phyloP scores from a whole-genome alignment of 2,888 invertebrate genomes.

The Callinectes sapidus region DNA sequence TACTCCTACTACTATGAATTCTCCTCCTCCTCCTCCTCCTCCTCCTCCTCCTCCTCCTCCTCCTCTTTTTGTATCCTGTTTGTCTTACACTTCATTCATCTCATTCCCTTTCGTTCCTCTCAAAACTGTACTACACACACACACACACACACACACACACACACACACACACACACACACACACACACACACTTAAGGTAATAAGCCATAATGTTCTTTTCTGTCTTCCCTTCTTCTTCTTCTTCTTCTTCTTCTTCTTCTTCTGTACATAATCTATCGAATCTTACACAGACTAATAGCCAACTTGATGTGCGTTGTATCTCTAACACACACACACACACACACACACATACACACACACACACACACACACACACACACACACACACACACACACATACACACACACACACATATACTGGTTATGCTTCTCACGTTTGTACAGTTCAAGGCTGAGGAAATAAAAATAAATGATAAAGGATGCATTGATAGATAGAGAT shows the following conservation, averaged over 20 bases:
- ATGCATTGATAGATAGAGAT: not conserved
- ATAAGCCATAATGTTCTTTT: not conserved
- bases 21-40: not conserved
- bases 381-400: no score
- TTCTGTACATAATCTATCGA: not conserved
- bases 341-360: conserved; percentile 9
- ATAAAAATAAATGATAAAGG: not conserved
- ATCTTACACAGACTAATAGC: not conserved
- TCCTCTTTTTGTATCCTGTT: not conserved
- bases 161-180: not conserved
- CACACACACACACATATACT: not conserved
- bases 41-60: not conserved
- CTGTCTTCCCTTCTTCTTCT: not conserved
- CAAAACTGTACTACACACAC: not conserved
- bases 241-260: no score
- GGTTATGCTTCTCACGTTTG: not conserved
- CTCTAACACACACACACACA: conserved; percentile 5
- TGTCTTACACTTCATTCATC: no score
- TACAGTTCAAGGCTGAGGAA: not conserved
- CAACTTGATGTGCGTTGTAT: not conserved
- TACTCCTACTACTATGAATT: not conserved
- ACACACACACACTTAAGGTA: not conserved
- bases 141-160: no score
- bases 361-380: conserved; percentile 21
- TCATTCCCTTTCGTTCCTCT: not conserved